These are phyloP conservation scores for Palaemon carinicauda DNA, from an alignment of 1,140 invertebrate species.

Conservation along the genomic window DNA sequence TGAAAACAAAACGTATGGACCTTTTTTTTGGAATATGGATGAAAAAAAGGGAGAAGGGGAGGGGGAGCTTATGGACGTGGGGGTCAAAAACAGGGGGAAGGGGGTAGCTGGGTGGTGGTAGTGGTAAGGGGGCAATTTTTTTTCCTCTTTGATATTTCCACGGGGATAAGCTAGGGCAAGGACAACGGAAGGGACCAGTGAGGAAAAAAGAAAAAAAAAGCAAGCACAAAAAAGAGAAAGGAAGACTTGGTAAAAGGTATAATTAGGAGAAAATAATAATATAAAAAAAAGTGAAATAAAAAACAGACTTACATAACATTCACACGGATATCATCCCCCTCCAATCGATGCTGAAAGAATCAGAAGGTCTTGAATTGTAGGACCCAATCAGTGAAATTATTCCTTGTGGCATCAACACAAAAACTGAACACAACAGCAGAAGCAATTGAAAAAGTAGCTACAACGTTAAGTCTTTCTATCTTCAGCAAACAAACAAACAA, in stretches of 20 bases:
- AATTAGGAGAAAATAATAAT: background rate
- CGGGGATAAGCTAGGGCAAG: background rate
- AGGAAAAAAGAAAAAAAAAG: background rate
- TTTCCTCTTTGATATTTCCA: background rate
- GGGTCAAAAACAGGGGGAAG: background rate
- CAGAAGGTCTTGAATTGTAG: conserved; percentile 20
- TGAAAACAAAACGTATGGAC: background rate
- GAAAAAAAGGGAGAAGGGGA: background rate
- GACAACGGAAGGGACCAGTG: background rate
- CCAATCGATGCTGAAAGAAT: conserved; percentile 24
- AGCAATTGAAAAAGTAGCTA: background rate
- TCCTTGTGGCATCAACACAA: background rate
- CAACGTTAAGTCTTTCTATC: background rate
- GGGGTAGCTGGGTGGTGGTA: background rate
- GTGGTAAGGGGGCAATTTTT: background rate
- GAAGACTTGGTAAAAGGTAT: conserved; percentile 20
- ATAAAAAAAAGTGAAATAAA: conserved; percentile 26
- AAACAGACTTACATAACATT: conserved; percentile 32
- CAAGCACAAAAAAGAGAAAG: background rate
- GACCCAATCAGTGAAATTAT: background rate
- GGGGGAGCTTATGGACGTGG: background rate
- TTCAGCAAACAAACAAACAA: no score
- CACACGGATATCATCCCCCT: conserved; percentile 4
- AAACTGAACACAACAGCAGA: background rate
- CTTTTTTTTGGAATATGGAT: background rate